Base-by-base conservation (phyloP, 2,113 vertebrate species). In the Alexandromys fortis region DNA sequence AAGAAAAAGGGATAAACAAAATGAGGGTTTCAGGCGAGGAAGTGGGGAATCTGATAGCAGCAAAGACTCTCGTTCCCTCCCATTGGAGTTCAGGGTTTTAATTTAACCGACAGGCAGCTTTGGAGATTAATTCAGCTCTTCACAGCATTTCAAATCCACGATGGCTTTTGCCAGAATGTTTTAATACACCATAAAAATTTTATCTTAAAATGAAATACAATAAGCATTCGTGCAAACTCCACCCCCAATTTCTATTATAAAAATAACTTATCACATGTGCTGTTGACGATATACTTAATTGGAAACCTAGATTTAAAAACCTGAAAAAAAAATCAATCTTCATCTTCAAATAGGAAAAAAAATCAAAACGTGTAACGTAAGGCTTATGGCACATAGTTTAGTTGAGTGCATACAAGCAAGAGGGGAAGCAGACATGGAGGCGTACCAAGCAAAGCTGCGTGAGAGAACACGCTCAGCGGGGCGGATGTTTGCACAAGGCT, bases 401-500 rank as follows among this genome's bases (percentile, higher is more conserved):
- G 33, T 45, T 21, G 42, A 70, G n/a, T 21, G 22, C 35, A 58
- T 26, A n/a, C 52, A 70, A 42, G 97, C 77, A 98, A 96, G 2
- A 97, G 97, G 97, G 98, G 96, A 95, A 96, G 92, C 47, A 91
- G 87, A 98, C 98, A 88, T 94, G 89, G 94, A 97, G 91, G 89
- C 98, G 97, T 98, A 97, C 94, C 98, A 98, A 97, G 98, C 98
- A 97, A 98, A 98, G 98, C 98, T 97, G 90, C 98, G 97, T 98
- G 98, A 98, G 97, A 17, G 83, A 96, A 99, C 98, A 99, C 98
- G 97, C 98, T 99, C 98, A 98, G 97, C 97, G 49, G 97, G 98
- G 97, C 98, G 98, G 98, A 98, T 58, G 98, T 98, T 98, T 98
- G 98, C 97, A 98, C 97, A 49, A 98, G 98, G 98, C 98, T 97